Evolutionary conservation across 2,797 vertebrate species (phyloP).

Genomic region (Delichon dasypus): DNA sequence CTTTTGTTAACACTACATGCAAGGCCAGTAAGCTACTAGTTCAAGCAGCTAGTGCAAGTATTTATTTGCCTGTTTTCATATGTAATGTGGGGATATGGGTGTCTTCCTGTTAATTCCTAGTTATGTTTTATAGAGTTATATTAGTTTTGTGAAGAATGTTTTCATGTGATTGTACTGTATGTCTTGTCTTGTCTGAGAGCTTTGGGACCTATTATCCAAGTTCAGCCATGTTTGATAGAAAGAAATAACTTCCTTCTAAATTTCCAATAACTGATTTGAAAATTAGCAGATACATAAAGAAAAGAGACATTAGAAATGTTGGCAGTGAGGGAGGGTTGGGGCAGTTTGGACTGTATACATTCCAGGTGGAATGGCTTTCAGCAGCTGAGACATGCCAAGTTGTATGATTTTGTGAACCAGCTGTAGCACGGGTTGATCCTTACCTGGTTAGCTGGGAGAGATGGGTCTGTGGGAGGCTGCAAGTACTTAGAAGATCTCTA

Average conservation of each 20-base stretch:
- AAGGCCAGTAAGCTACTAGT: background rate
- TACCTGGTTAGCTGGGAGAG: background rate
- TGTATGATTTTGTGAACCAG: fast-evolving
- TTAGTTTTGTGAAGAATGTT: background rate
- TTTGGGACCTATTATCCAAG: background rate
- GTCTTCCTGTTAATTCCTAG: background rate
- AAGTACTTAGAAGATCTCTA: background rate
- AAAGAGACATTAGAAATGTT: background rate
- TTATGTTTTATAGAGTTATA: background rate
- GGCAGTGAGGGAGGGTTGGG: background rate
- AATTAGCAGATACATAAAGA: background rate
- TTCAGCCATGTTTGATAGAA: background rate
- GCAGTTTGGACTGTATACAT: background rate
- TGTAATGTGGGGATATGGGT: background rate
- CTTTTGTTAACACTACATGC: background rate
- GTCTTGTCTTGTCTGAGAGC: background rate
- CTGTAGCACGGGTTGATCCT: background rate
- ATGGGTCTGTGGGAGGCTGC: background rate
- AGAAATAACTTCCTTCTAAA: background rate
- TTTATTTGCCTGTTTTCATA: background rate
- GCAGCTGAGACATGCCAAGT: fast-evolving
- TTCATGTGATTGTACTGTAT: background rate
- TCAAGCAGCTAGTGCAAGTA: background rate
- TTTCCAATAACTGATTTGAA: background rate
- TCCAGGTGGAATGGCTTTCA: background rate